Evolutionary conservation across 2,888 invertebrate species (phyloP).

Genomic region (Drosophila borealis): DNA sequence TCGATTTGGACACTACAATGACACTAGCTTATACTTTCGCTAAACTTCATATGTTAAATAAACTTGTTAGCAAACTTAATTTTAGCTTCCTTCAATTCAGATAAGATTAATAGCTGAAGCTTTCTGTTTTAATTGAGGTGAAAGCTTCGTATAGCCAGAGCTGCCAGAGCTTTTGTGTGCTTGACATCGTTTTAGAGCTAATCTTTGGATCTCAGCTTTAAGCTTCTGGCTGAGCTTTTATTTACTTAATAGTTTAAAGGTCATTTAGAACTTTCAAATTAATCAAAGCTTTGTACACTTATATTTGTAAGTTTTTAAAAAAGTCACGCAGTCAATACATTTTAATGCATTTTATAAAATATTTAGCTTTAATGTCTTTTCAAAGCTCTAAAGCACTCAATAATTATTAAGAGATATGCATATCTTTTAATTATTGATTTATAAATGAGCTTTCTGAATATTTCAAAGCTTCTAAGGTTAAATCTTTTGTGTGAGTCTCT

Average conservation of each 20-base stretch:
- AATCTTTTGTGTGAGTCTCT: not conserved
- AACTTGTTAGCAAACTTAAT: not conserved
- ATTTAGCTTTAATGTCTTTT: not conserved
- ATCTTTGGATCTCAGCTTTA: not conserved
- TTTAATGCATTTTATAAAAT: not conserved
- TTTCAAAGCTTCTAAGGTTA: no score
- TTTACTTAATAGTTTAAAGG: not conserved
- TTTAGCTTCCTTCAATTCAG: no score
- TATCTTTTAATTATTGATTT: no score
- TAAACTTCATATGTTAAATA: not conserved
- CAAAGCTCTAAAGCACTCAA: no score
- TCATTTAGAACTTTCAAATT: not conserved
- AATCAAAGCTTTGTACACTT: not conserved
- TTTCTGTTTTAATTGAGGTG: not conserved
- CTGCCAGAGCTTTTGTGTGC: not conserved
- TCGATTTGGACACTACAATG: constrained; percentile 33
- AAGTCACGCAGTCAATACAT: not conserved
- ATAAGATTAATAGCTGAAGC: not conserved
- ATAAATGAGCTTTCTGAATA: no score
- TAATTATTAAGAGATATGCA: no score
- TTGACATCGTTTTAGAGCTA: not conserved
- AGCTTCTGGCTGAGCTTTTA: not conserved
- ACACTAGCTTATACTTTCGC: constrained; percentile 14
- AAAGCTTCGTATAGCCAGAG: not conserved
- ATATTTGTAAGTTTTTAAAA: not conserved